phyloP scores from a whole-genome alignment of 2,113 vertebrate species.

The Poeciliopsis prolifica region DNA sequence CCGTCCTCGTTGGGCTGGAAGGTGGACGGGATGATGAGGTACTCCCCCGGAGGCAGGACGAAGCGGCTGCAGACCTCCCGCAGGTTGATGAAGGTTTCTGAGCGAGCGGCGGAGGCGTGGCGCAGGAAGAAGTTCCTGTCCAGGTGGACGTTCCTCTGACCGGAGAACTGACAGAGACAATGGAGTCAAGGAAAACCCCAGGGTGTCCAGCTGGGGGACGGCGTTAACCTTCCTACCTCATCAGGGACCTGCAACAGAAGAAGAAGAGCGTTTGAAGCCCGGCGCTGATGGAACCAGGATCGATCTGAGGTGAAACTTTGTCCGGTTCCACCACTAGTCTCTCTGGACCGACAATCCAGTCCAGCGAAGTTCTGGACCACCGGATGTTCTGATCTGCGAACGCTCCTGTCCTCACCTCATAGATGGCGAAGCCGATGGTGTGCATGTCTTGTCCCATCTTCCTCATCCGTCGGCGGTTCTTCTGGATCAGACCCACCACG shows the following conservation, averaged over 20 bases:
- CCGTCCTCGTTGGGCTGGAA: slow-evolving; percentile 81
- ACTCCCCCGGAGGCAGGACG: slow-evolving; percentile 78
- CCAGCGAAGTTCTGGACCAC: no score
- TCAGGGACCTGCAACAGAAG: slow-evolving; percentile 78
- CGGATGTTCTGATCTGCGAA: no score
- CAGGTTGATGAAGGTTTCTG: slow-evolving; percentile 78
- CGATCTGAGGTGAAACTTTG: no score
- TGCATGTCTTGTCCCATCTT: slow-evolving; percentile 92
- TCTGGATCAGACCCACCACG: slow-evolving; percentile 91
- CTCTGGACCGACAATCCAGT: background rate
- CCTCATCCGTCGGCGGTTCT: slow-evolving; percentile 86
- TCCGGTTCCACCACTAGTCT: no score
- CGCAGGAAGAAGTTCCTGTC: no score
- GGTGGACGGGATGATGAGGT: slow-evolving; percentile 54
- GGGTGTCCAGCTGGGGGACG: background rate
- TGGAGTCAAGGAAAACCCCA: background rate
- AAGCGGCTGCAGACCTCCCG: slow-evolving; percentile 78
- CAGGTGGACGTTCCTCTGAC: slow-evolving; percentile 30
- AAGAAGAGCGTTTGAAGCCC: background rate
- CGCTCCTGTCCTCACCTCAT: slow-evolving; percentile 77
- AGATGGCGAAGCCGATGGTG: slow-evolving; percentile 90
- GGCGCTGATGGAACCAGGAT: no score
- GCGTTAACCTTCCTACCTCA: slow-evolving; percentile 74
- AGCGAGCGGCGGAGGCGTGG: slow-evolving; percentile 53
- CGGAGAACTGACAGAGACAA: slow-evolving; percentile 34